Percentiles rank a stretch among this genome's conserved stretches.
Conservation (phyloP, 2,888 invertebrate genomes). For the Carterocephalus palaemon region DNA sequence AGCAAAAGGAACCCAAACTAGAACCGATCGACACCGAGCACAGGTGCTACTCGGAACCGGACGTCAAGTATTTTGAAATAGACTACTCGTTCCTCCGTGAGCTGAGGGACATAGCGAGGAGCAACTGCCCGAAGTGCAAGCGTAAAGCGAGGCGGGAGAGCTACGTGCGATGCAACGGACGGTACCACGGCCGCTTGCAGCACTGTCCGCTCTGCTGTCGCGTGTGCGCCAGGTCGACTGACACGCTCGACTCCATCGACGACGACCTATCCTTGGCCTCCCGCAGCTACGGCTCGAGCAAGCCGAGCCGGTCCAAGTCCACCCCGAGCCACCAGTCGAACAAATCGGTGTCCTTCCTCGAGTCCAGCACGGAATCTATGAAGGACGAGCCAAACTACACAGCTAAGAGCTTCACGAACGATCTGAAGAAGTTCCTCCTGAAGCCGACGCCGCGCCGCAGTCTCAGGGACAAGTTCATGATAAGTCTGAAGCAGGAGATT, state of each 20-base stretch:
- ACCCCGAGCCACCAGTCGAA: slow-evolving; percentile 58
- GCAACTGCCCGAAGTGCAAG: slow-evolving; percentile 66
- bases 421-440: slow-evolving; percentile 68
- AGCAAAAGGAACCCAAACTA: slow-evolving; percentile 35
- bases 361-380: slow-evolving; percentile 61
- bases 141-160: slow-evolving; percentile 45
- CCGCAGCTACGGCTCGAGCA: slow-evolving; percentile 53
- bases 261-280: slow-evolving; percentile 66
- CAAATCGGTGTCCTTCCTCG: slow-evolving; percentile 72
- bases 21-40: slow-evolving; percentile 54
- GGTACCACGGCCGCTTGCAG: slow-evolving; percentile 59
- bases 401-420: slow-evolving; percentile 74
- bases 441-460: slow-evolving; percentile 69
- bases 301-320: slow-evolving; percentile 42
- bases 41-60: slow-evolving; percentile 72
- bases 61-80: slow-evolving; percentile 73
- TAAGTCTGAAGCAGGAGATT: slow-evolving; percentile 70
- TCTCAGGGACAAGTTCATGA: slow-evolving; percentile 69
- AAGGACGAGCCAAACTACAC: slow-evolving; percentile 73
- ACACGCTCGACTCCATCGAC: slow-evolving; percentile 62
- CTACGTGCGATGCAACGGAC: slow-evolving; percentile 60
- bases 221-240: slow-evolving; percentile 61
- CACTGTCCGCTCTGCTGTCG: slow-evolving; percentile 66
- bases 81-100: slow-evolving; percentile 73
- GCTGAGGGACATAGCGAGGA: slow-evolving; percentile 62